Evolutionary conservation across 2,888 invertebrate genomes (phyloP).

Genomic region (Alentia gelatinosa): DNA sequence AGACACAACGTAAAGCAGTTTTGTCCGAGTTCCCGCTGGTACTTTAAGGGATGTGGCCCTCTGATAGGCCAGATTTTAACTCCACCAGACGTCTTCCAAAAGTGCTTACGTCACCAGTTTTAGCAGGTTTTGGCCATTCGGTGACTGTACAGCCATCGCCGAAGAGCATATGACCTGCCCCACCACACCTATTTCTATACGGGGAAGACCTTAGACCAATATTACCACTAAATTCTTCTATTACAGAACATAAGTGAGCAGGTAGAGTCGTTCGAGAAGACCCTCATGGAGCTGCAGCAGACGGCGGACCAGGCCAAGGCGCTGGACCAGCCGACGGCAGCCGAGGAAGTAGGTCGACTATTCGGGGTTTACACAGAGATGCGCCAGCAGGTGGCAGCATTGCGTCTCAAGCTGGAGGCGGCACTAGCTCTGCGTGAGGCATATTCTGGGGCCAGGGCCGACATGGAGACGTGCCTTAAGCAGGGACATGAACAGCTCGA

Average conservation of each 20-base stretch:
- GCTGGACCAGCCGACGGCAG: constrained; percentile 76
- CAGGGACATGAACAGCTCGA: constrained; percentile 70
- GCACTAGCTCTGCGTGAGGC: constrained; percentile 91
- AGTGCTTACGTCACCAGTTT: too few species aligned
- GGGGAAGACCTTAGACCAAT: too few species aligned
- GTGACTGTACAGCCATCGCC: too few species aligned
- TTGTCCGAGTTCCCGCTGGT: too few species aligned
- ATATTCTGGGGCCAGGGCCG: constrained; percentile 85
- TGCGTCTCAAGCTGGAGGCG: constrained; percentile 85
- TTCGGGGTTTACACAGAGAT: constrained; percentile 47
- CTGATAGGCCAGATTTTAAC: too few species aligned
- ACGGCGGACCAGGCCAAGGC: constrained; percentile 85
- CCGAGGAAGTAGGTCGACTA: constrained; percentile 57
- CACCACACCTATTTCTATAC: too few species aligned
- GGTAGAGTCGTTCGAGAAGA: constrained; percentile 71
- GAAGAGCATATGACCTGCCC: too few species aligned
- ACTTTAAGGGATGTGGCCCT: too few species aligned
- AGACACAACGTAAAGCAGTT: too few species aligned
- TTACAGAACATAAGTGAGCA: constrained; percentile 73
- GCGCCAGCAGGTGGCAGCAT: constrained; percentile 87
- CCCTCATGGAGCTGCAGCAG: constrained; percentile 70
- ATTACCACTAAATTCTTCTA: too few species aligned
- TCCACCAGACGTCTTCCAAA: too few species aligned
- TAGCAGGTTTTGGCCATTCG: too few species aligned
- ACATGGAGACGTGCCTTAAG: constrained; percentile 68